phyloP scores from a whole-genome alignment of 2,113 vertebrate genomes.

The Ibidorhyncha struthersii region DNA sequence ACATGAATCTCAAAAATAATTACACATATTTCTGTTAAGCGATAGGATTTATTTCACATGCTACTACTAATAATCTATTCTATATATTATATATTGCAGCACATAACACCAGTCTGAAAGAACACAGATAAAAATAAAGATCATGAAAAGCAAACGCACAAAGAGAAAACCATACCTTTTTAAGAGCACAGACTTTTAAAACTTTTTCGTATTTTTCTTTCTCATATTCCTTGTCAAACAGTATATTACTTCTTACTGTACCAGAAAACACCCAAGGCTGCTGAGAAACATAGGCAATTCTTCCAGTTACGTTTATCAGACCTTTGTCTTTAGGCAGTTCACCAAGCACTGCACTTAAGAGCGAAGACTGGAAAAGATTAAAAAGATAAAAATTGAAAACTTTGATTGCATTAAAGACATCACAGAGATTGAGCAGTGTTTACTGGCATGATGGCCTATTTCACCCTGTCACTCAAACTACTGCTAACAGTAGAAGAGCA shows the following conservation, averaged over 20 bases:
- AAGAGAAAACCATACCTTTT: slow-evolving; percentile 79
- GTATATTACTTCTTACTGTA: slow-evolving; percentile 93
- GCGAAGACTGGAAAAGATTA: slow-evolving; percentile 83
- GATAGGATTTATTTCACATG: not conserved
- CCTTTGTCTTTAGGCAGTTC: slow-evolving; percentile 86
- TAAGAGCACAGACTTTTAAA: slow-evolving; percentile 89
- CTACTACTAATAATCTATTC: not conserved
- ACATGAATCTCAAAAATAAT: not conserved
- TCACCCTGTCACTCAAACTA: not conserved
- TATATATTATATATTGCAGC: not conserved
- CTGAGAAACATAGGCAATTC: slow-evolving; percentile 90
- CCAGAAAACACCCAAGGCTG: slow-evolving; percentile 96
- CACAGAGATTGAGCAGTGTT: not conserved
- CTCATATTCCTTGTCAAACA: slow-evolving; percentile 92
- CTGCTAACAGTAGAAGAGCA: not conserved
- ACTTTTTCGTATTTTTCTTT: slow-evolving; percentile 88
- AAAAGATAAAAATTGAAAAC: not conserved
- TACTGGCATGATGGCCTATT: fast-evolving
- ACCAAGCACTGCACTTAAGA: slow-evolving; percentile 88
- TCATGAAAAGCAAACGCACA: not conserved
- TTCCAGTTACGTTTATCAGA: slow-evolving; percentile 81
- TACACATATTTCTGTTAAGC: not conserved
- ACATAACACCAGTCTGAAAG: not conserved
- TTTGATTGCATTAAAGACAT: not conserved
- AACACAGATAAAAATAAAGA: not conserved